Conservation (phyloP, 2,888 invertebrate species). For the Tenthredo mesomela region DNA sequence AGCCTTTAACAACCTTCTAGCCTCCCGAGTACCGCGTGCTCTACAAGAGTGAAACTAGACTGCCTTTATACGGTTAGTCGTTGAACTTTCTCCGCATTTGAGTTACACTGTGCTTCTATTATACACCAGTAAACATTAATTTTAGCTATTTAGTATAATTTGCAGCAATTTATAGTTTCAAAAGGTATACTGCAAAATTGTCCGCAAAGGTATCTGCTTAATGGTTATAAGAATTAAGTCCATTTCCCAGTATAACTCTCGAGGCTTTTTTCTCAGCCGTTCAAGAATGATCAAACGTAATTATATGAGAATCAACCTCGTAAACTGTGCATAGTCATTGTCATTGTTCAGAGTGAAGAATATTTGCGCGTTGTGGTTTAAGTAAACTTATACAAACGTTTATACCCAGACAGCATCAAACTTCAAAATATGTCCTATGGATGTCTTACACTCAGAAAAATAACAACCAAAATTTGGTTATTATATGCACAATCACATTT, state of each 20-base stretch:
- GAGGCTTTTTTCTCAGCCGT: not conserved
- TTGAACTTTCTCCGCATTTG: constrained; percentile 47
- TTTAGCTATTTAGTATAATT: constrained; percentile 29
- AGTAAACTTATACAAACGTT: not conserved
- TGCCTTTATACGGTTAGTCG: constrained; percentile 44
- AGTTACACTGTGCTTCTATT: constrained; percentile 21
- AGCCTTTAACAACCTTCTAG: constrained; percentile 38
- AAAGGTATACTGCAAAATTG: not conserved
- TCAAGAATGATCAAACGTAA: not conserved
- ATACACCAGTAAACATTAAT: constrained; percentile 27
- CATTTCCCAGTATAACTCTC: not conserved
- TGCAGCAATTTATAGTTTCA: constrained; percentile 6
- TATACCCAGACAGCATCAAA: too few relatives aligned
- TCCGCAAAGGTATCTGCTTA: not conserved
- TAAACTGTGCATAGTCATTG: not conserved
- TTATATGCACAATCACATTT: too few relatives aligned
- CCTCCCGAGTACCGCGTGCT: constrained; percentile 17
- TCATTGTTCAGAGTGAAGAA: not conserved
- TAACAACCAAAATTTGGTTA: too few relatives aligned
- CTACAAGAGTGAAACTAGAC: constrained; percentile 48
- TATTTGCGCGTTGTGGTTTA: not conserved
- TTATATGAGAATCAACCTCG: not conserved
- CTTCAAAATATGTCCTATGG: too few relatives aligned
- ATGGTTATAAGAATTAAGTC: not conserved
- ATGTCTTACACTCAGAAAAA: too few relatives aligned